Evolutionary conservation across 2,113 vertebrate species (phyloP).

Genomic region (Oryzias javanicus): DNA sequence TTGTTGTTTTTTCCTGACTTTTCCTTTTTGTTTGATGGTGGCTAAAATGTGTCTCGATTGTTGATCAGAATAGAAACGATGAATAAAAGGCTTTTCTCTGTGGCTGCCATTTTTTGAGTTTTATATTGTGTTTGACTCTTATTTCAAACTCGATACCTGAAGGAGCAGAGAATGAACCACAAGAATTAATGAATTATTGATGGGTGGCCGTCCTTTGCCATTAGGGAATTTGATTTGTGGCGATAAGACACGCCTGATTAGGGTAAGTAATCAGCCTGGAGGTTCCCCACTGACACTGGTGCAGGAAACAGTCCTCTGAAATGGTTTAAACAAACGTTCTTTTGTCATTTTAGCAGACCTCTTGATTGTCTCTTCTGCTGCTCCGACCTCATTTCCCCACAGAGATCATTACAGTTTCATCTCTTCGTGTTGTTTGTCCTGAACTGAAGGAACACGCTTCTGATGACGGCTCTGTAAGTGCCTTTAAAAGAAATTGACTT

Average conservation of each 20-base stretch:
- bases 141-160: conserved; percentile 2
- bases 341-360: conserved; percentile 13
- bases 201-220: neutral
- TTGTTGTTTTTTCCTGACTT: too few species aligned
- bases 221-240: too few species aligned
- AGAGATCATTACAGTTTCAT: conserved; percentile 39
- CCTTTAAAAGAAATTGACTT: conserved; percentile 24
- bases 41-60: too few species aligned
- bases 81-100: too few species aligned
- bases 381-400: conserved; percentile 20
- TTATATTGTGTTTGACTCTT: conserved; percentile 1
- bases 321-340: neutral
- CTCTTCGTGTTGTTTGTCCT: too few species aligned
- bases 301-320: neutral
- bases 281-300: conserved; percentile 1
- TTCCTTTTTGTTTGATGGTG: too few species aligned
- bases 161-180: conserved; percentile 22
- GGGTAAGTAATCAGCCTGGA: conserved; percentile 1
- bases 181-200: conserved; percentile 39
- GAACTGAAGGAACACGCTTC: neutral
- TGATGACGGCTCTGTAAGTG: conserved; percentile 14
- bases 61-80: too few species aligned
- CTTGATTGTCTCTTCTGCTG: conserved; percentile 6
- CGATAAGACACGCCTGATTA: too few species aligned
- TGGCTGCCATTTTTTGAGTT: neutral